Conservation (phyloP, 2,797 vertebrate species). For the Anableps anableps region DNA sequence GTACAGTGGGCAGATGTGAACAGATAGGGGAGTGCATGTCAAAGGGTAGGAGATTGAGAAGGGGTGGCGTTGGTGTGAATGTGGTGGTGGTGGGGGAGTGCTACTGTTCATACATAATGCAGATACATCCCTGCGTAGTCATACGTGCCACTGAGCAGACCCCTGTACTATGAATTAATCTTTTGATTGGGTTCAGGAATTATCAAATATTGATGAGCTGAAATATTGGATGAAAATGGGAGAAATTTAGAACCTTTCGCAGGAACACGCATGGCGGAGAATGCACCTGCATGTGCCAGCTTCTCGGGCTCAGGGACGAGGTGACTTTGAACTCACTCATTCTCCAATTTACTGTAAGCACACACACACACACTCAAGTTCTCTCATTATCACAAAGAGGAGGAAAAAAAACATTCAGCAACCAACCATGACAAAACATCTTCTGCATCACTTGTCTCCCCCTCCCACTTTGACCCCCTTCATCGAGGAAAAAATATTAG, state of each 20-base stretch:
- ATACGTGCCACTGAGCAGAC: constrained; percentile 75
- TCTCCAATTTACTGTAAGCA: constrained; percentile 33
- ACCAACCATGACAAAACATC: constrained; percentile 59
- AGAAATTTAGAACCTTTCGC: constrained; percentile 46
- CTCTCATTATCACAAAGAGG: constrained; percentile 62
- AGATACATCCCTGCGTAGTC: constrained; percentile 69
- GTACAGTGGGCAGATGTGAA: constrained; percentile 49
- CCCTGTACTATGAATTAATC: constrained; percentile 73
- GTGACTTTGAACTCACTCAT: constrained; percentile 80
- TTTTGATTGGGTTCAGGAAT: constrained; percentile 70
- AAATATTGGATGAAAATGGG: constrained; percentile 71
- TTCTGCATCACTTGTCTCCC: constrained; percentile 61
- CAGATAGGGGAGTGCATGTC: constrained; percentile 33
- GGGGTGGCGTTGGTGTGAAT: background rate
- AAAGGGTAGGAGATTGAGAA: constrained; percentile 6
- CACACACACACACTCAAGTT: constrained; percentile 36
- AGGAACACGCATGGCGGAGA: constrained; percentile 44
- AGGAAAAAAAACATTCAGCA: constrained; percentile 30
- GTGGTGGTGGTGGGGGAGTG: background rate
- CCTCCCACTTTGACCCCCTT: constrained; percentile 38
- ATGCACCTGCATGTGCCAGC: constrained; percentile 57
- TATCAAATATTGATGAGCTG: constrained; percentile 82
- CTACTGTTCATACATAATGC: constrained; percentile 79
- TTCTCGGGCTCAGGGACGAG: constrained; percentile 71
- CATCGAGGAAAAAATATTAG: constrained; percentile 51